These are phyloP conservation scores for Thaleichthys pacificus DNA, from an alignment of 2,797 vertebrate species.

Conservation along the genomic window DNA sequence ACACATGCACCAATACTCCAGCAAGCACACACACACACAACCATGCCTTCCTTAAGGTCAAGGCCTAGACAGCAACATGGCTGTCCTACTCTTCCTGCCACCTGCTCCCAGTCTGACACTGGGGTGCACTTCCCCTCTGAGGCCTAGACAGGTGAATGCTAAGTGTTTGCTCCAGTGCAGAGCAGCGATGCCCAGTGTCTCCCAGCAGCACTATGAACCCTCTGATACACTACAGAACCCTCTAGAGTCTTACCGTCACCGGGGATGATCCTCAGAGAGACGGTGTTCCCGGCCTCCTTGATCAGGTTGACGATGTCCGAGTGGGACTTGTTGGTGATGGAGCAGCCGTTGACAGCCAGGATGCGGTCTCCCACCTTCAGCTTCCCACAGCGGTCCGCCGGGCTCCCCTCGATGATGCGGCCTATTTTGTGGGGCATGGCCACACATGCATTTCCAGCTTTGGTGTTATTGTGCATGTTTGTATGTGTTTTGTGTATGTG, in stretches of 20 bases:
- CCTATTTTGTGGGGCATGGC: slow-evolving; percentile 93
- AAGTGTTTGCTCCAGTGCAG: neutral
- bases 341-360: slow-evolving; percentile 86
- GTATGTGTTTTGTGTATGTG: slow-evolving; percentile 6
- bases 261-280: slow-evolving; percentile 86
- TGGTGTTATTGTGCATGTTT: slow-evolving; percentile 51
- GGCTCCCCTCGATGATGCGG: slow-evolving; percentile 89
- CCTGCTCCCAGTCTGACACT: neutral
- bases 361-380: slow-evolving; percentile 89
- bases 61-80: neutral
- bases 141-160: neutral
- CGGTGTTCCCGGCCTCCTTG: slow-evolving; percentile 88
- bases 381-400: slow-evolving; percentile 86
- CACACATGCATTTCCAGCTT: slow-evolving; percentile 88
- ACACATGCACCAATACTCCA: neutral
- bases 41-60: neutral
- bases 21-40: neutral
- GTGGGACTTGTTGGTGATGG: slow-evolving; percentile 90
- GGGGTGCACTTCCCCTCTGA: neutral
- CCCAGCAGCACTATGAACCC: neutral
- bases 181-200: neutral
- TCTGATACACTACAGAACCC: neutral
- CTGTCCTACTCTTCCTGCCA: neutral
- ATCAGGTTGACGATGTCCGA: slow-evolving; percentile 91
- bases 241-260: slow-evolving; percentile 80